Percentiles rank a stretch among this genome's conserved stretches.
These are phyloP conservation scores for Synergus gifuensis DNA, from an alignment of 2,888 invertebrate genomes.

Conservation along the genomic window DNA sequence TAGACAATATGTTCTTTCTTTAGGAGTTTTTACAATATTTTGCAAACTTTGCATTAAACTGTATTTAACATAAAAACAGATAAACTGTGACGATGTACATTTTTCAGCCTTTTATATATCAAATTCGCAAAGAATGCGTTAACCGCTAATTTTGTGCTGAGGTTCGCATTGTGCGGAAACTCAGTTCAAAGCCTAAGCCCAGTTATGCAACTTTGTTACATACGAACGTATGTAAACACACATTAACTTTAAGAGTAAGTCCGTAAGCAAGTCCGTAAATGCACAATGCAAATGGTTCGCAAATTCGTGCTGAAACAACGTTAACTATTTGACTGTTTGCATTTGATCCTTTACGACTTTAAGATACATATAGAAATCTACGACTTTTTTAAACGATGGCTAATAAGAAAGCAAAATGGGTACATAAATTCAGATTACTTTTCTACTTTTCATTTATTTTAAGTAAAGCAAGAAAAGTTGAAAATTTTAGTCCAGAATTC, in stretches of 20 bases:
- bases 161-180: neutral
- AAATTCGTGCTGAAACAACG: neutral
- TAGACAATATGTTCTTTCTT: neutral
- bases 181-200: neutral
- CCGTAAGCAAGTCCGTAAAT: conserved; percentile 1
- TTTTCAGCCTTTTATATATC: neutral
- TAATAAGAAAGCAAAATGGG: neutral
- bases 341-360: neutral
- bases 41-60: neutral
- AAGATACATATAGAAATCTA: neutral
- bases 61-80: neutral
- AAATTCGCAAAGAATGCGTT: neutral
- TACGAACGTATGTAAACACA: conserved; percentile 7
- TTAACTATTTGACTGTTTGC: neutral
- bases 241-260: conserved; percentile 8
- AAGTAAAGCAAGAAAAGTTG: too few relatives aligned
- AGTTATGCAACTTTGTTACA: conserved; percentile 1
- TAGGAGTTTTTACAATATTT: neutral
- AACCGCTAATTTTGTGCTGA: conserved; percentile 5
- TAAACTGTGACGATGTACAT: neutral
- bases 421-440: neutral
- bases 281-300: neutral
- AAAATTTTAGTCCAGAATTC: neutral
- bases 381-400: neutral
- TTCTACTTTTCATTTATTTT: too few relatives aligned